Evolutionary conservation across 2,888 invertebrate species (phyloP).

Genomic region (Meta bourneti): DNA sequence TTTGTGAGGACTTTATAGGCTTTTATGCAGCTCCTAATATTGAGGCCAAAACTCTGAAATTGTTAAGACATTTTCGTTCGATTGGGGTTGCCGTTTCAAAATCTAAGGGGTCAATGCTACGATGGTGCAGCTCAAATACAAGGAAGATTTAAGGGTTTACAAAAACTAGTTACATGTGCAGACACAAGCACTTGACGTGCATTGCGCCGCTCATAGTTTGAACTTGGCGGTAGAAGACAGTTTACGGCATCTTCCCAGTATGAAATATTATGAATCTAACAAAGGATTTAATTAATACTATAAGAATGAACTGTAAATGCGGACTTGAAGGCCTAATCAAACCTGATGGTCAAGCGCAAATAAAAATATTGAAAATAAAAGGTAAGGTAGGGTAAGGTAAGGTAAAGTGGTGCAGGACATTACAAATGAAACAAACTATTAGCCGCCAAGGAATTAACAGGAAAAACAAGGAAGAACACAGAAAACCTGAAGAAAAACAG

Average conservation of each 20-base stretch:
- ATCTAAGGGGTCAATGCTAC: background rate
- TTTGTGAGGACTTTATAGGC: background rate
- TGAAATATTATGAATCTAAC: constrained; percentile 15
- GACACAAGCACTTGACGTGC: background rate
- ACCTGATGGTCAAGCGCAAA: too few relatives aligned
- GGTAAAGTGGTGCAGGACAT: too few relatives aligned
- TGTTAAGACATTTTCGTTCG: background rate
- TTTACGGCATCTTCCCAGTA: background rate
- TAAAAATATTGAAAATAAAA: too few relatives aligned
- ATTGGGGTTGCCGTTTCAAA: background rate
- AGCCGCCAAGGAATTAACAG: too few relatives aligned
- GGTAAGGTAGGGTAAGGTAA: too few relatives aligned
- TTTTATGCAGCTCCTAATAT: background rate
- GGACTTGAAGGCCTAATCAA: too few relatives aligned
- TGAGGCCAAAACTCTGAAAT: background rate
- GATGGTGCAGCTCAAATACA: constrained; percentile 8
- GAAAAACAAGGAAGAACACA: too few relatives aligned
- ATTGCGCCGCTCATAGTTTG: constrained; percentile 21
- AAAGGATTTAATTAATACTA: constrained; percentile 17
- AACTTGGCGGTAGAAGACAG: constrained; percentile 14
- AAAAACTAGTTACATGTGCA: background rate
- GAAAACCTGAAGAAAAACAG: too few relatives aligned
- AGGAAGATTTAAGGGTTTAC: background rate
- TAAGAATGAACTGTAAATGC: too few relatives aligned
- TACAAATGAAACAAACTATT: too few relatives aligned